Evolutionary conservation across 2,113 vertebrate genomes (phyloP).

Genomic region (Burhinus bistriatus): DNA sequence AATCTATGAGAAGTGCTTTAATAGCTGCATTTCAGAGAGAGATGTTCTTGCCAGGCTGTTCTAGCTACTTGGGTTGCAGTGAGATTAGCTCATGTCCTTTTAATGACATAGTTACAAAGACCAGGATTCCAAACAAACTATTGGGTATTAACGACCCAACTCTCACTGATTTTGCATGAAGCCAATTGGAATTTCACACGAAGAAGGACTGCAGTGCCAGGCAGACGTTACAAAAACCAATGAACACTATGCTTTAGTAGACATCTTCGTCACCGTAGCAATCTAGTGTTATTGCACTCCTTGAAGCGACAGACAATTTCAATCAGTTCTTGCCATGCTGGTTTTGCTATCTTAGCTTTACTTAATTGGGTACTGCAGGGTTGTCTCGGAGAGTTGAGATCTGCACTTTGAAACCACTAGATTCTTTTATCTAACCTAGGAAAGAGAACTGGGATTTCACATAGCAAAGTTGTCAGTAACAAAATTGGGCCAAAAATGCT

Average conservation of each 20-base stretch:
- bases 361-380: not conserved
- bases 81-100: not conserved
- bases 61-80: not conserved
- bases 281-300: not conserved
- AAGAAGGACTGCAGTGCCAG: not conserved
- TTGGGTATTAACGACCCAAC: not conserved
- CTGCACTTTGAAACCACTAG: not conserved
- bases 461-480: not conserved
- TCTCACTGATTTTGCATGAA: not conserved
- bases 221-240: not conserved
- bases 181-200: not conserved
- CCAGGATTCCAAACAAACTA: not conserved
- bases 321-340: not conserved
- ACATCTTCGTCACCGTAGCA: not conserved
- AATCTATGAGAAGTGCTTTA: not conserved
- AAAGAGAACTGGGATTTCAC: conserved; percentile 13
- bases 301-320: not conserved
- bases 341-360: not conserved
- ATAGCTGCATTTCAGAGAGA: not conserved
- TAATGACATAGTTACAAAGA: not conserved
- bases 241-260: not conserved
- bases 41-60: not conserved
- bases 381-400: not conserved
- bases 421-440: not conserved
- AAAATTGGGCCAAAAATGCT: not conserved